phyloP scores from a whole-genome alignment of 1,140 invertebrate genomes.

The Pogonus chalceus region DNA sequence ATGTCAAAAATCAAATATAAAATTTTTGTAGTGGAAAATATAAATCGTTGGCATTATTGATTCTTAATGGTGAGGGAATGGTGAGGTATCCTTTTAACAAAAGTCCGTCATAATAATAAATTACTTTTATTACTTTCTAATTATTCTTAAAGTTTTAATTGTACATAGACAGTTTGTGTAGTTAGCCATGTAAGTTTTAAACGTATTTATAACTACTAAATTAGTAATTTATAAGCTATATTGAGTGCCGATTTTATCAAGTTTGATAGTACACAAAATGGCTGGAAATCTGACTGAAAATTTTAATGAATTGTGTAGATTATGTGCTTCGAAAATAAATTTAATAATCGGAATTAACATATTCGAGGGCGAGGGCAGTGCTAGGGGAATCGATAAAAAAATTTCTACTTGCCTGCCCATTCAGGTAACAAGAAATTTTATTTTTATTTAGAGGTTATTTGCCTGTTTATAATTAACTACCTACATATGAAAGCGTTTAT shows the following conservation, averaged over 20 bases:
- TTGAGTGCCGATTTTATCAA: not conserved
- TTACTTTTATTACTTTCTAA: too few species aligned
- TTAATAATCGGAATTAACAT: slow-evolving; percentile 46
- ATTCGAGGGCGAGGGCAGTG: slow-evolving; percentile 44
- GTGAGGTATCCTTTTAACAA: too few species aligned
- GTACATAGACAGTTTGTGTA: too few species aligned
- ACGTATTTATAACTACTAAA: not conserved
- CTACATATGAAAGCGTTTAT: slow-evolving; percentile 7
- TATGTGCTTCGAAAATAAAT: slow-evolving; percentile 46
- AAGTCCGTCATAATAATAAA: too few species aligned
- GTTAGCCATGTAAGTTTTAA: not conserved
- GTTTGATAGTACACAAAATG: slow-evolving; percentile 5
- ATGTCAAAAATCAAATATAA: too few species aligned
- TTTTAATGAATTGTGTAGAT: slow-evolving; percentile 38
- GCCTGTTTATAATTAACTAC: not conserved
- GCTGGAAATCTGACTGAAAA: slow-evolving; percentile 2
- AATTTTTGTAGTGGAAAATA: too few species aligned
- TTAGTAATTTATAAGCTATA: not conserved
- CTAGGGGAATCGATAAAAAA: slow-evolving; percentile 48
- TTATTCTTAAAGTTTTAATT: too few species aligned
- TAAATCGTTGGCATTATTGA: too few species aligned
- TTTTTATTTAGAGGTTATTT: slow-evolving; percentile 1
- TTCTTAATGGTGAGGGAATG: too few species aligned
- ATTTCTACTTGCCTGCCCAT: slow-evolving; percentile 48
- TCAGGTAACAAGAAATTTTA: slow-evolving; percentile 34